phyloP scores from a whole-genome alignment of 2,113 vertebrate genomes.

The Pantherophis guttatus region DNA sequence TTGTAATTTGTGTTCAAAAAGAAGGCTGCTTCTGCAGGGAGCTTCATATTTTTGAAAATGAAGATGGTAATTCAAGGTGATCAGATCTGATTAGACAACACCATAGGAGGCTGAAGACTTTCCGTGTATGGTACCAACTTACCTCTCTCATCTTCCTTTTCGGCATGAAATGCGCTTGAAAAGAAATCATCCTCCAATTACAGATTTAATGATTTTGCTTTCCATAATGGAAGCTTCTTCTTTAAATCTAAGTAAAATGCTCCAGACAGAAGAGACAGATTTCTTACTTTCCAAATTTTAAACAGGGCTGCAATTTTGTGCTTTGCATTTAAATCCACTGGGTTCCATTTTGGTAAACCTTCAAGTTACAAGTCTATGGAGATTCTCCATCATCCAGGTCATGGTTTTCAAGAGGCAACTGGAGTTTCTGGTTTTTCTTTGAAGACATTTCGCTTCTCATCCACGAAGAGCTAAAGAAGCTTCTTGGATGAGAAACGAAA shows the following conservation, averaged over 20 bases:
- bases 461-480: too few relatives aligned
- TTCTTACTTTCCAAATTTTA: background rate
- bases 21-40: conserved; percentile 3
- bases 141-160: background rate
- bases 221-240: background rate
- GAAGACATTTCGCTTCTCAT: too few relatives aligned
- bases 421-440: too few relatives aligned
- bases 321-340: background rate
- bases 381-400: too few relatives aligned
- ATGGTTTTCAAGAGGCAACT: too few relatives aligned
- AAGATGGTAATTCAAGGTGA: conserved; percentile 44
- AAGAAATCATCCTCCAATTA: background rate
- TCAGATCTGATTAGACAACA: conserved; percentile 44
- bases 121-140: background rate
- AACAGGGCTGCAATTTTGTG: conserved; percentile 25
- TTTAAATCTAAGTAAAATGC: background rate
- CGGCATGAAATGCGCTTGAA: conserved; percentile 23
- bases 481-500: too few relatives aligned
- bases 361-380: background rate
- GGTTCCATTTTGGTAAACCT: background rate
- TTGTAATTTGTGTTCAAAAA: conserved; percentile 25
- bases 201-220: conserved; percentile 6
- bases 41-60: conserved; percentile 45
- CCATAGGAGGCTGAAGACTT: conserved; percentile 16
- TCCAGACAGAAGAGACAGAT: background rate